Evolutionary conservation across 1,140 invertebrate species (phyloP).

Genomic region (Schlechtendalia chinensis): DNA sequence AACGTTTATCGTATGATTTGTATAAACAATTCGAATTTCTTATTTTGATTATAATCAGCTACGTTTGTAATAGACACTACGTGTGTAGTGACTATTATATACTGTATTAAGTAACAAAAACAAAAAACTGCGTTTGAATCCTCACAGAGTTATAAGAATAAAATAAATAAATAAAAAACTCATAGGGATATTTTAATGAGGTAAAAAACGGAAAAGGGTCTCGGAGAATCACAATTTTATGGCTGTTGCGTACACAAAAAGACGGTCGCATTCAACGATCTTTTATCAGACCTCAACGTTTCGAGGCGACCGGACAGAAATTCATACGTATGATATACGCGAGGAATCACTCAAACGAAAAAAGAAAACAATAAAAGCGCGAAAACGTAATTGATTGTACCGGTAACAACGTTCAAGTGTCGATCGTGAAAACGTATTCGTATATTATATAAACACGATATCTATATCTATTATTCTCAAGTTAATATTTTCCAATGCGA

Average conservation of each 20-base stretch:
- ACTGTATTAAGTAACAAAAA: no score
- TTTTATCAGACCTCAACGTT: slow-evolving; percentile 3
- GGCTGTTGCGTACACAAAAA: neutral
- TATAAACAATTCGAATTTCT: neutral
- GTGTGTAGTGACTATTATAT: no score
- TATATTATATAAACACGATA: no score
- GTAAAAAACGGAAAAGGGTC: neutral
- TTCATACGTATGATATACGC: neutral
- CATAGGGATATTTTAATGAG: neutral
- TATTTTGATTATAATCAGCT: neutral
- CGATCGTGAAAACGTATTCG: no score
- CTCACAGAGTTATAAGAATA: no score
- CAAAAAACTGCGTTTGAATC: no score
- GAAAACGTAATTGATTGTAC: neutral
- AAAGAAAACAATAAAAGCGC: neutral
- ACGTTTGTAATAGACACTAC: no score
- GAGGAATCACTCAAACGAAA: neutral
- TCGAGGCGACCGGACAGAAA: neutral
- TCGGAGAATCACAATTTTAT: neutral
- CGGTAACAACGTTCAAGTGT: neutral
- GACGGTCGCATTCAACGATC: neutral
- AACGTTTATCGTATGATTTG: neutral
- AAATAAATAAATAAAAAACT: neutral
- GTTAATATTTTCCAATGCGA: no score
- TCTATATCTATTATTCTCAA: no score